Conservation (phyloP, 2,888 invertebrate genomes). For the Pharmacophagus antenor region DNA sequence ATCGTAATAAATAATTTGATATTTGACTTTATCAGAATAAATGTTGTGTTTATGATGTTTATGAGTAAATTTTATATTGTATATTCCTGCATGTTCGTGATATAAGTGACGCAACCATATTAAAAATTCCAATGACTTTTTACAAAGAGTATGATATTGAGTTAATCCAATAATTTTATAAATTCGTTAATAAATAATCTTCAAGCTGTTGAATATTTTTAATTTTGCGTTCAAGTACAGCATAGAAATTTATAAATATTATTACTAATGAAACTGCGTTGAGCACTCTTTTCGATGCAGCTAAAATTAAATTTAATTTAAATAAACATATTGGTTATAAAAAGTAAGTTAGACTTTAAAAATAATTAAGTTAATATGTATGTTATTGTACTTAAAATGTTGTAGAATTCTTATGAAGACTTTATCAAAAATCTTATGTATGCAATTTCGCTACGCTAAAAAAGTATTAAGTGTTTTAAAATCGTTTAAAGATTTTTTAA, state of each 20-base stretch:
- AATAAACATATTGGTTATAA: no score
- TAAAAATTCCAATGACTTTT: slow-evolving; percentile 60
- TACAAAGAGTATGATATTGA: slow-evolving; percentile 17
- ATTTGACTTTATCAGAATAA: no score
- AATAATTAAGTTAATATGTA: no score
- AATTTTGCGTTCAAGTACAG: neutral
- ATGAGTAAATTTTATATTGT: neutral
- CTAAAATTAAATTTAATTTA: no score
- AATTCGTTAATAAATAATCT: slow-evolving; percentile 16
- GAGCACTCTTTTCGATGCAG: no score
- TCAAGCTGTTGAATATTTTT: neutral
- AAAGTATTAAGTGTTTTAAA: slow-evolving; percentile 58
- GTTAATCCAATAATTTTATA: slow-evolving; percentile 18
- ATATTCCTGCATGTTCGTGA: neutral
- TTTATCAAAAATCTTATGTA: neutral
- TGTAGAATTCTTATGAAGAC: neutral
- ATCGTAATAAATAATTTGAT: no score
- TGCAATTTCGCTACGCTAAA: slow-evolving; percentile 28
- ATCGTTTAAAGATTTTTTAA: slow-evolving; percentile 73
- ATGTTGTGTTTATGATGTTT: no score
- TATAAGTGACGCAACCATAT: slow-evolving; percentile 61
- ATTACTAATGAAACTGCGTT: no score
- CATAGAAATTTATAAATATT: no score
- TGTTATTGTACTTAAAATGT: no score
- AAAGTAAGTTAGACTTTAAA: no score